A percentile compares a stretch with the other conserved stretches of the same genome.
These are phyloP conservation scores for Chinchilla lanigera DNA, from an alignment of 2,113 vertebrate genomes.

Conservation along the genomic window DNA sequence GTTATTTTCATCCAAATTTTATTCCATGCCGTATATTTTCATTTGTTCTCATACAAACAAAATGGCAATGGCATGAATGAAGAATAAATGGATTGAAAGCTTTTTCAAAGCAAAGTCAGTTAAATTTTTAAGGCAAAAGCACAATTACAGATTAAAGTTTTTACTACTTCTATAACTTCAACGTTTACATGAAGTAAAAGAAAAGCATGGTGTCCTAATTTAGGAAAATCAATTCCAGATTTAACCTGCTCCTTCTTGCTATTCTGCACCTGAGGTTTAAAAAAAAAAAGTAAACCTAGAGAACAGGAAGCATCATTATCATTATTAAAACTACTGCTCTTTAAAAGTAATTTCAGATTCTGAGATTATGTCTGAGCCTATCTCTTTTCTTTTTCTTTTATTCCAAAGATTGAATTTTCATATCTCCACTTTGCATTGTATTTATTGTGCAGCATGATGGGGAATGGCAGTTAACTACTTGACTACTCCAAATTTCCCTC, in stretches of 20 bases:
- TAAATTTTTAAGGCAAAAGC: conserved; percentile 33
- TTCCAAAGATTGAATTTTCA: not conserved
- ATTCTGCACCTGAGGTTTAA: conserved; percentile 29
- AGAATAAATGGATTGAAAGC: not conserved
- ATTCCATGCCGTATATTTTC: not conserved
- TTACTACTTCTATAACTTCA: conserved; percentile 41
- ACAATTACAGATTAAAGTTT: conserved; percentile 39
- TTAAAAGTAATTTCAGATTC: not conserved
- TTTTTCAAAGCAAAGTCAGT: conserved; percentile 13
- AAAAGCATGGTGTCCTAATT: conserved; percentile 52
- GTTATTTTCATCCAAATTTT: conserved; percentile 34
- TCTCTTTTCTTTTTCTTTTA: not conserved
- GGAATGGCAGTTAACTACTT: not conserved
- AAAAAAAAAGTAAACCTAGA: conserved; percentile 51
- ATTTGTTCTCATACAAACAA: conserved; percentile 21
- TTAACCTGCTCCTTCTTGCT: conserved; percentile 53
- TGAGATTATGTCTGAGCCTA: not conserved
- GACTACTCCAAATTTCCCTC: not conserved
- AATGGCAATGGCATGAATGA: not conserved
- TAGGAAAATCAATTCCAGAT: conserved; percentile 49
- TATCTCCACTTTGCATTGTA: not conserved
- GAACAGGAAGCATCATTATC: conserved; percentile 22
- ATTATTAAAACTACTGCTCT: conserved; percentile 33
- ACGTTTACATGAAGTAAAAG: not conserved
- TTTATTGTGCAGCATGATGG: not conserved